Evolutionary conservation across 2,888 invertebrate species (phyloP).

Genomic region (Hartigia nigra): DNA sequence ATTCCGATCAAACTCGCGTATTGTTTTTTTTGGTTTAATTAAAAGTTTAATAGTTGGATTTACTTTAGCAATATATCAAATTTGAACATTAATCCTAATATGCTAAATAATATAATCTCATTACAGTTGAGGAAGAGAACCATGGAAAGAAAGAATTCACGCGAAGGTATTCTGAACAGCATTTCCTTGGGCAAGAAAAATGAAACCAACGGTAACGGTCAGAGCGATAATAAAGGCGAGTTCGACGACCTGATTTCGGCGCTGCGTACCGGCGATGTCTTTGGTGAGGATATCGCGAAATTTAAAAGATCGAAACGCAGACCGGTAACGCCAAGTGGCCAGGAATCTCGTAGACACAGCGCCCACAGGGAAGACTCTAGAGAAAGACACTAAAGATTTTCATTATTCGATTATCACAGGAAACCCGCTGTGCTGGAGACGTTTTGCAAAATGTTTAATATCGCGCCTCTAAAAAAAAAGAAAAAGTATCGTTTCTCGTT

Average conservation of each 20-base stretch:
- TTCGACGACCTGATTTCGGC: slow-evolving; percentile 97
- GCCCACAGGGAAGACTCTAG: slow-evolving; percentile 77
- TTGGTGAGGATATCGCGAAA: slow-evolving; percentile 95
- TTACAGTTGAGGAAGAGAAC: slow-evolving; percentile 83
- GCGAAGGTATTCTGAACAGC: slow-evolving; percentile 80
- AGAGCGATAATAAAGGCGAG: slow-evolving; percentile 79
- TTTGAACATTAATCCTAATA: neutral
- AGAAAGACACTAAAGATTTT: slow-evolving; percentile 67
- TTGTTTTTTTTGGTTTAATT: too few species aligned
- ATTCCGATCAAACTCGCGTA: too few species aligned
- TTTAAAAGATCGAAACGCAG: slow-evolving; percentile 83
- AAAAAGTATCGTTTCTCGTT: neutral
- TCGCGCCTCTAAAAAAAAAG: neutral
- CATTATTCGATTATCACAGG: neutral
- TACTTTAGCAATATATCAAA: neutral
- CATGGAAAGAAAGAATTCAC: slow-evolving; percentile 85
- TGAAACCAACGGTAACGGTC: slow-evolving; percentile 71
- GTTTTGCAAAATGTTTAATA: neutral
- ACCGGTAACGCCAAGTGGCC: slow-evolving; percentile 69
- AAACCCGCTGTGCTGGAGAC: neutral
- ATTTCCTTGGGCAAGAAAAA: slow-evolving; percentile 77
- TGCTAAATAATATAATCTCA: slow-evolving; percentile 1
- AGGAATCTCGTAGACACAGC: slow-evolving; percentile 73
- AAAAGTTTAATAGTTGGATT: neutral
- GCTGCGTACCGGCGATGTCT: slow-evolving; percentile 92